Percentiles rank a stretch among this genome's conserved stretches.
phyloP scores from a whole-genome alignment of 2,888 invertebrate species.

The Nysson spinosus region DNA sequence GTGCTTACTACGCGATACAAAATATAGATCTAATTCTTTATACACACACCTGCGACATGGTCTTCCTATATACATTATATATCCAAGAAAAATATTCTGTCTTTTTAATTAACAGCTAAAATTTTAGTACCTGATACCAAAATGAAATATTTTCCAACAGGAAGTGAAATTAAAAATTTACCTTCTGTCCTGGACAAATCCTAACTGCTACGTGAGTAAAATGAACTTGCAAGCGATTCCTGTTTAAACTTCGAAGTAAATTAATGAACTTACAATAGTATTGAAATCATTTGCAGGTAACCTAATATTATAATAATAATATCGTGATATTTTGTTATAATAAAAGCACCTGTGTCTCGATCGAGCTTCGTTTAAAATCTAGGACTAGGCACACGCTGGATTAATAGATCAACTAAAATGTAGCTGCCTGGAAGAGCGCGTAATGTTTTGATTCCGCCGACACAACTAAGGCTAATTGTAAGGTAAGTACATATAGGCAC shows the following conservation, averaged over 20 bases:
- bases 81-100: no score
- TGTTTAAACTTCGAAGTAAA: no score
- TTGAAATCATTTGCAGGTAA: background rate
- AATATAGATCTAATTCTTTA: constrained; percentile 34
- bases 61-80: background rate
- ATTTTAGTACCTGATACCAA: constrained; percentile 4
- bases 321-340: background rate
- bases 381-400: constrained; percentile 4
- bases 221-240: no score
- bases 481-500: constrained; percentile 44
- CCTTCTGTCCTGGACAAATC: no score
- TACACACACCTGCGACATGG: constrained; percentile 8
- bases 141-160: no score
- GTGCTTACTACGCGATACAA: constrained; percentile 38
- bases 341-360: constrained; percentile 6
- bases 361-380: constrained; percentile 7
- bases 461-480: constrained; percentile 42
- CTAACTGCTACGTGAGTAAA: no score
- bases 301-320: constrained; percentile 3
- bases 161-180: no score
- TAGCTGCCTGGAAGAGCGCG: constrained; percentile 59
- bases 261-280: no score
- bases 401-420: constrained; percentile 17
- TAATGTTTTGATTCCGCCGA: constrained; percentile 32
- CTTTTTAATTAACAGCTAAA: no score